Evolutionary conservation across 2,797 vertebrate species (phyloP).

Genomic region (Balearica regulorum): DNA sequence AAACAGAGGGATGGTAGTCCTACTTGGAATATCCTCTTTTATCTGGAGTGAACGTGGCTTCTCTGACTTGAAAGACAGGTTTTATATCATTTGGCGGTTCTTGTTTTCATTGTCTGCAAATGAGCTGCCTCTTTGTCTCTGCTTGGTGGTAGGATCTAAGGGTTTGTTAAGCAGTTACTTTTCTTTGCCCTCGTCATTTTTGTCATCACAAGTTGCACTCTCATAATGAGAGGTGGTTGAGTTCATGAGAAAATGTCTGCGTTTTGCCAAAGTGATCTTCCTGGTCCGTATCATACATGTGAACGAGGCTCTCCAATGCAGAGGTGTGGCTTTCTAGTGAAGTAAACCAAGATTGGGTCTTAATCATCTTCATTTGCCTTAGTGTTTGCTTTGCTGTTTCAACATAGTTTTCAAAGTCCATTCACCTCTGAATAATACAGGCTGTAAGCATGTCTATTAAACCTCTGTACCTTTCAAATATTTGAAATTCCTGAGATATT

Average conservation of each 20-base stretch:
- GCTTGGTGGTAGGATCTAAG: not conserved
- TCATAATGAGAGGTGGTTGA: not conserved
- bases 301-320: not conserved
- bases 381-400: slow-evolving; percentile 34
- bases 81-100: not conserved
- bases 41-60: not conserved
- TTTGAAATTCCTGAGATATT: not conserved
- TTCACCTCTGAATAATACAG: not conserved
- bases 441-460: not conserved
- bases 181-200: not conserved
- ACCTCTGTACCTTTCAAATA: not conserved
- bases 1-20: not conserved
- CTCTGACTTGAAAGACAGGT: not conserved
- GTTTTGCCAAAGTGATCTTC: not conserved
- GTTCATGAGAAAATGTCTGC: not conserved
- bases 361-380: slow-evolving; percentile 1
- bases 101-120: not conserved
- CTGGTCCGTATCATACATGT: not conserved
- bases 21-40: not conserved
- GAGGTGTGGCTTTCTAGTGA: not conserved
- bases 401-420: slow-evolving; percentile 13
- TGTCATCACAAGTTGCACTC: not conserved
- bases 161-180: not conserved
- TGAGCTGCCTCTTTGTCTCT: not conserved
- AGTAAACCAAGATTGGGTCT: not conserved